These are phyloP conservation scores for Thymelicus acteon DNA, from an alignment of 2,888 invertebrate species.

Conservation along the genomic window DNA sequence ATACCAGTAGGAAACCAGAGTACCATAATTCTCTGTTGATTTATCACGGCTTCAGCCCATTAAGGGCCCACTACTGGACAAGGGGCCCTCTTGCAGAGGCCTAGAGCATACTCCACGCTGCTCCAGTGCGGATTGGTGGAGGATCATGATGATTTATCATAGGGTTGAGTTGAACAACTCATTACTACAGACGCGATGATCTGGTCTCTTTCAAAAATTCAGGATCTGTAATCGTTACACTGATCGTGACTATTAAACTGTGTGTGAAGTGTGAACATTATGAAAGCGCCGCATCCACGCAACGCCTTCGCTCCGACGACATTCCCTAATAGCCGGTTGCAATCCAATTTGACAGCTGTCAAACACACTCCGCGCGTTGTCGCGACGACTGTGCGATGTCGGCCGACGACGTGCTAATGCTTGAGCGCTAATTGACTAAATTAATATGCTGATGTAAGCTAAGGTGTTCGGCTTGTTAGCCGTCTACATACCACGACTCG, in stretches of 20 bases:
- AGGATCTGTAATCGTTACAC: background rate
- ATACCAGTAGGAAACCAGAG: too few relatives aligned
- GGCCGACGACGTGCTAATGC: slow-evolving; percentile 73
- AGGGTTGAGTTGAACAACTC: too few relatives aligned
- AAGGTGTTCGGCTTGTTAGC: slow-evolving; percentile 46
- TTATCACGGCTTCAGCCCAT: too few relatives aligned
- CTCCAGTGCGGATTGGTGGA: too few relatives aligned
- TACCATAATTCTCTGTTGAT: too few relatives aligned
- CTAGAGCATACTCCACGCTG: too few relatives aligned
- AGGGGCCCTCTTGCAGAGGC: too few relatives aligned
- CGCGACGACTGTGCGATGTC: slow-evolving; percentile 66
- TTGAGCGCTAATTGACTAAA: slow-evolving; percentile 56
- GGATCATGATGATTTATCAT: too few relatives aligned
- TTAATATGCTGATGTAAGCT: slow-evolving; percentile 67
- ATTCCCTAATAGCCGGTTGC: slow-evolving; percentile 79
- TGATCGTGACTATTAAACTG: background rate
- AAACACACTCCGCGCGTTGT: slow-evolving; percentile 76
- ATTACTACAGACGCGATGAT: too few relatives aligned
- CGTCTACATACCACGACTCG: slow-evolving; percentile 32
- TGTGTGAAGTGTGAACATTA: background rate
- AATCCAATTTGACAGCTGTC: slow-evolving; percentile 83
- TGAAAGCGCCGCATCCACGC: slow-evolving; percentile 50
- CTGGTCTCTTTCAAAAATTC: too few relatives aligned
- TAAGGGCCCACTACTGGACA: too few relatives aligned
- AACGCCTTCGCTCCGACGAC: slow-evolving; percentile 55